These are phyloP conservation scores for Prionace glauca DNA, from an alignment of 2,797 vertebrate genomes.

Conservation along the genomic window DNA sequence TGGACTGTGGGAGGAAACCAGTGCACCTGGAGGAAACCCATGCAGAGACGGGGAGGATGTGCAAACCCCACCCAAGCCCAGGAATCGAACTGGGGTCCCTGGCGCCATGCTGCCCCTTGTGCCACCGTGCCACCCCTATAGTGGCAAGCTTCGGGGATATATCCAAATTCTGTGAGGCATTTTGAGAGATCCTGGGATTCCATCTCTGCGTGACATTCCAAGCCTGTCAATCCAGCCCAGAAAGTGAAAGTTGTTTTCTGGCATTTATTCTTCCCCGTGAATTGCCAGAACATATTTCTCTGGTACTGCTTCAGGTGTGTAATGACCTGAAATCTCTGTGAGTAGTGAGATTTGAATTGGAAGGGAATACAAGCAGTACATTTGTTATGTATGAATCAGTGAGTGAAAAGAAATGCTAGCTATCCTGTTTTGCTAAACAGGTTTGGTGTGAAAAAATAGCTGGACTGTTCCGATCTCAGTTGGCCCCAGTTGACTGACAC, in stretches of 20 bases:
- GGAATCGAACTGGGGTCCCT: too few species aligned
- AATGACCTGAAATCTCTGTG: background rate
- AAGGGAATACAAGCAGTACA: background rate
- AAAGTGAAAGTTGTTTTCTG: background rate
- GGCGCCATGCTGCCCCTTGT: too few species aligned
- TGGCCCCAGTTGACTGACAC: constrained; percentile 39
- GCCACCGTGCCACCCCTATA: too few species aligned
- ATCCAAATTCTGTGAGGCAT: background rate
- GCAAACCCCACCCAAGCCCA: too few species aligned
- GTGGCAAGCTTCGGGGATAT: background rate
- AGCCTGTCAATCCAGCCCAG: background rate
- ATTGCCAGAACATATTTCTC: background rate
- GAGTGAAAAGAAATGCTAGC: too few species aligned
- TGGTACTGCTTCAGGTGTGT: background rate
- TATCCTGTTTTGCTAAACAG: background rate
- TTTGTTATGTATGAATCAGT: background rate
- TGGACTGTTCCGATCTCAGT: background rate
- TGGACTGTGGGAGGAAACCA: too few species aligned
- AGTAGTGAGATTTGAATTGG: background rate
- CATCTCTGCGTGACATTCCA: background rate
- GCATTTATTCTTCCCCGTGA: background rate
- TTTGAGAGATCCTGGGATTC: background rate
- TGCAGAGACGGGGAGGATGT: too few species aligned
- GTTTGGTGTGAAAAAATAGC: background rate
- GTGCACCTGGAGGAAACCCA: too few species aligned